Conservation (phyloP, 1,140 invertebrate genomes). For the Lepidostoma basale region DNA sequence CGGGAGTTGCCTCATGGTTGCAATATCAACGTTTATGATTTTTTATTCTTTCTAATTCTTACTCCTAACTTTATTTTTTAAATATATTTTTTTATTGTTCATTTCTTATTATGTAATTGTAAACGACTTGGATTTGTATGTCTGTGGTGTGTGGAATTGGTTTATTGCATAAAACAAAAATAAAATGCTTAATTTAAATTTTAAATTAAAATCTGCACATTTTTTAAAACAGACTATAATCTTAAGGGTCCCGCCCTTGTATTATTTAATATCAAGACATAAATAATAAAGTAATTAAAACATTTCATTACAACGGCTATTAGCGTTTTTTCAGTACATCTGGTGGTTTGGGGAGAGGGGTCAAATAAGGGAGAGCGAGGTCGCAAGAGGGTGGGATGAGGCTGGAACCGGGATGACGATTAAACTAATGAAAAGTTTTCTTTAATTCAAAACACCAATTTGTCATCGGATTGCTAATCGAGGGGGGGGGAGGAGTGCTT, state of each 20-base stretch:
- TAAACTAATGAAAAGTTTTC: neutral
- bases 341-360: constrained; percentile 31
- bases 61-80: too few species aligned
- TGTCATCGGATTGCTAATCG: neutral
- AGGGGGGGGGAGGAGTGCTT: neutral
- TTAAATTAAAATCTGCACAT: too few species aligned
- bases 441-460: neutral
- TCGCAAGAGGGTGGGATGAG: too few species aligned
- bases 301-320: constrained; percentile 45
- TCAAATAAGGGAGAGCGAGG: constrained; percentile 1
- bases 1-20: too few species aligned
- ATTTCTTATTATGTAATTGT: too few species aligned
- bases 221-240: constrained; percentile 8
- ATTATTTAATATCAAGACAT: constrained; percentile 45
- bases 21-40: too few species aligned
- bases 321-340: constrained; percentile 44
- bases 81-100: too few species aligned
- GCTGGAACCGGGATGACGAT: neutral
- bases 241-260: neutral
- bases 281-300: constrained; percentile 46
- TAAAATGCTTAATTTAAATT: too few species aligned
- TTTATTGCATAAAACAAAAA: too few species aligned
- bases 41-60: too few species aligned
- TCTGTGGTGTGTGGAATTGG: too few species aligned
- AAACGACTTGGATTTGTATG: too few species aligned